phyloP scores from a whole-genome alignment of 2,797 vertebrate genomes.

The Apogon talboti region DNA sequence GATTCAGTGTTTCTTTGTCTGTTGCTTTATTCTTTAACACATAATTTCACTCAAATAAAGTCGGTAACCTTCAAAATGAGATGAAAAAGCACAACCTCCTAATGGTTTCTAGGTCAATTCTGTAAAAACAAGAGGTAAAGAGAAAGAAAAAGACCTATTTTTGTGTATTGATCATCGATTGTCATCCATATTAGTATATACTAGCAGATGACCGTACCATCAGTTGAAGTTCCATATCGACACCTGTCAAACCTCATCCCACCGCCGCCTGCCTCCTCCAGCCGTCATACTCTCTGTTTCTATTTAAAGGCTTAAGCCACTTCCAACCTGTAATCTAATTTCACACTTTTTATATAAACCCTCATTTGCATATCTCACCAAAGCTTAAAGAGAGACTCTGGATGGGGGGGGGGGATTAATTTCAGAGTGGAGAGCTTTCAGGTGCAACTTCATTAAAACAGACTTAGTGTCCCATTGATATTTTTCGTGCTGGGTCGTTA shows the following conservation, averaged over 20 bases:
- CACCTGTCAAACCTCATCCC: neutral
- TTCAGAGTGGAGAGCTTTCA: too few relatives aligned
- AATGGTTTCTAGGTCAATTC: too few relatives aligned
- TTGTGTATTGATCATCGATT: too few relatives aligned
- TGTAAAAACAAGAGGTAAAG: too few relatives aligned
- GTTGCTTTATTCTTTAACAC: too few relatives aligned
- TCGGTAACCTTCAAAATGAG: too few relatives aligned
- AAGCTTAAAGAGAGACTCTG: conserved; percentile 11
- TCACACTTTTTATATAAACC: conserved; percentile 30
- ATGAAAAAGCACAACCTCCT: too few relatives aligned
- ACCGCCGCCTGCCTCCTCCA: neutral
- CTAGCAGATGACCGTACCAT: neutral
- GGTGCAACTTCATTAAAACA: conserved; percentile 44
- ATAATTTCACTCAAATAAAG: too few relatives aligned
- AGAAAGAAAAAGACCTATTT: too few relatives aligned
- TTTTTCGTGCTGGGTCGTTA: conserved; percentile 3
- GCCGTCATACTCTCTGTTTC: neutral
- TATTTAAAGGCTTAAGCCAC: neutral
- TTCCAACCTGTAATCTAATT: conserved; percentile 12
- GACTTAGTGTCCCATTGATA: conserved; percentile 38
- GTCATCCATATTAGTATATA: too few relatives aligned
- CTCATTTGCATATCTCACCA: conserved; percentile 35
- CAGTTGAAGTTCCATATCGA: neutral
- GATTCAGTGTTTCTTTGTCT: too few relatives aligned
- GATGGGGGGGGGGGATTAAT: conserved; percentile 35